Conservation (phyloP, 2,797 vertebrate species). For the Eutrigla gurnardus region DNA sequence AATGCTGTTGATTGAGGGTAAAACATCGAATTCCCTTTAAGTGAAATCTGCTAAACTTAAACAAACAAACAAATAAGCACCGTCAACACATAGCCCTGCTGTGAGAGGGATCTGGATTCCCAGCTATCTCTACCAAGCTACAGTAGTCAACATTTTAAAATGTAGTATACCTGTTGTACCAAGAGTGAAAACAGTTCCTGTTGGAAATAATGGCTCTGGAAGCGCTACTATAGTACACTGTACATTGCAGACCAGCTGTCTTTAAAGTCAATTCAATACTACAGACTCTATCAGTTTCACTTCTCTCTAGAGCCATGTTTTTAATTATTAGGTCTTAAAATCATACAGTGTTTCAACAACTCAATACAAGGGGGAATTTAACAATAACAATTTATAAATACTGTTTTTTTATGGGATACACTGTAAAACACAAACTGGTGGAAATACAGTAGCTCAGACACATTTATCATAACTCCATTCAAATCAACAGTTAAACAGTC, state of each 20-base stretch:
- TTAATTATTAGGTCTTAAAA: conserved; percentile 31
- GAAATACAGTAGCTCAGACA: conserved; percentile 55
- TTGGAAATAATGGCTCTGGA: conserved; percentile 42
- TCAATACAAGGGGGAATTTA: conserved; percentile 16
- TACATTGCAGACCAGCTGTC: conserved; percentile 80
- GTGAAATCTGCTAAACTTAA: conserved; percentile 31
- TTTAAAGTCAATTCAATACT: conserved; percentile 50
- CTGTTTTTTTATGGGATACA: conserved; percentile 33
- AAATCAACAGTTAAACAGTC: conserved; percentile 52
- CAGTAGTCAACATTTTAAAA: conserved; percentile 32
- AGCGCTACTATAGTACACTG: conserved; percentile 41
- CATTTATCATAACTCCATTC: conserved; percentile 50
- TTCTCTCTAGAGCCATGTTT: conserved; percentile 42
- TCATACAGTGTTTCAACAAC: conserved; percentile 31
- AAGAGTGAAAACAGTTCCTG: conserved; percentile 29
- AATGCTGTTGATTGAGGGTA: conserved; percentile 19
- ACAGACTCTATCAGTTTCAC: conserved; percentile 27
- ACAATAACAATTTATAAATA: conserved; percentile 56
- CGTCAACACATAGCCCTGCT: conserved; percentile 35
- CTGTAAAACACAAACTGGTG: conserved; percentile 44
- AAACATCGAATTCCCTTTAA: conserved; percentile 65
- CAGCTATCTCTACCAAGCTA: conserved; percentile 19
- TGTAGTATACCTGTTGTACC: conserved; percentile 18
- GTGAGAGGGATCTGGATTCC: conserved; percentile 30
- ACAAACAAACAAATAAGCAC: conserved; percentile 11